These are phyloP conservation scores for Heterochromis multidens DNA, from an alignment of 2,113 vertebrate species.

Conservation along the genomic window DNA sequence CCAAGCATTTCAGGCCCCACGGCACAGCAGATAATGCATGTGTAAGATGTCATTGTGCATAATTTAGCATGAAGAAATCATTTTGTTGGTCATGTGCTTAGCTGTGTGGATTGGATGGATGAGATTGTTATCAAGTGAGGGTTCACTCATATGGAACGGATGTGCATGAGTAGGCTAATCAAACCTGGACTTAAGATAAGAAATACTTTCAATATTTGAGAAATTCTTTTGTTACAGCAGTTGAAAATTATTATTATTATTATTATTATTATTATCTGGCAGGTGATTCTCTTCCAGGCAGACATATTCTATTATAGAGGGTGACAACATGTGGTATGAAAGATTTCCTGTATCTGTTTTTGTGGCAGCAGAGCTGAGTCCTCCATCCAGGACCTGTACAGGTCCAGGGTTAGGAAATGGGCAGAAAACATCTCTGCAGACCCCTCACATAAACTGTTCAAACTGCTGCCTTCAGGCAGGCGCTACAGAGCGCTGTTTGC, in stretches of 20 bases:
- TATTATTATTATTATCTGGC: neutral
- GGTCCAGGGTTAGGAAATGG: too few relatives aligned
- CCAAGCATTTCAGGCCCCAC: conserved; percentile 14
- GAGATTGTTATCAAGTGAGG: conserved; percentile 7
- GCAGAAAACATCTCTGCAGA: too few relatives aligned
- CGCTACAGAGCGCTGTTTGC: too few relatives aligned
- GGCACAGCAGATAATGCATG: conserved; percentile 2
- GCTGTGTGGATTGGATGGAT: conserved; percentile 7
- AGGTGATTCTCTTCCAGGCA: neutral
- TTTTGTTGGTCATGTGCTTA: neutral
- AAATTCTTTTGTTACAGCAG: neutral
- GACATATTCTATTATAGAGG: neutral
- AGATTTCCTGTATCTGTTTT: neutral
- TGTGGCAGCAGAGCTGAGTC: neutral
- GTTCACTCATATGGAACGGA: neutral
- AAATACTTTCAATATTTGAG: neutral
- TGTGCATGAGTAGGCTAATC: neutral
- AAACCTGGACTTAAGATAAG: neutral
- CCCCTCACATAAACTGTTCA: too few relatives aligned
- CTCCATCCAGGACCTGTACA: too few relatives aligned
- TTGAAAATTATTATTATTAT: neutral
- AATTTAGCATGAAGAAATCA: conserved; percentile 35
- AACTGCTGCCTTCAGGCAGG: too few relatives aligned
- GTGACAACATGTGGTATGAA: neutral
- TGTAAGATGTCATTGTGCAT: conserved; percentile 42